Evolutionary conservation across 2,797 vertebrate genomes (phyloP), one percentile per base, ranked within the genome.

Genomic region (Miichthys miiuy): DNA sequence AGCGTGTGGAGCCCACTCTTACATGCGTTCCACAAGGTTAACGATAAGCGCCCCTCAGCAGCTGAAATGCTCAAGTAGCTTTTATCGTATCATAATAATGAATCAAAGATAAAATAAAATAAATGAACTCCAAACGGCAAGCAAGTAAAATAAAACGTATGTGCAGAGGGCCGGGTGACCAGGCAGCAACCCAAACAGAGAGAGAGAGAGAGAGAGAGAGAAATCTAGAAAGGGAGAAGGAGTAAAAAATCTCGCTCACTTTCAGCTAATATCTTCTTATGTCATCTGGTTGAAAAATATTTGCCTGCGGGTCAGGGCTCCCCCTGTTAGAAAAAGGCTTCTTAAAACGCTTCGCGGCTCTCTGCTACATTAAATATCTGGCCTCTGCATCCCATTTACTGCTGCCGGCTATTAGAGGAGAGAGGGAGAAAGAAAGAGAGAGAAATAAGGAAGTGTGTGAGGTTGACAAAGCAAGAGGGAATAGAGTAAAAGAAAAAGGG

Each of bases 21-120:
- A 91, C 88, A 87, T 79, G 89, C 91, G 93, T 95, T 96, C 92
- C 94, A 93, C 95, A 95, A 96, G 95, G 95, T 96, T 96, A 96
- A 96, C 95, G 95, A 96, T 95, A 95, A 95, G 92, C 93, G 94
- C 93, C 93, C 93, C 87, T 91, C 91, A 89, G 93, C 92, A 93
- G 93, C 93, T 92, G 94, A 95, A 95, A 96, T 95, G 95, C 95
- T 95, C 95, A 96, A 96, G 94, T 95, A 96, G 95, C 94, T 96
- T 96, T 96, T 96, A 96, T 96, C 94, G 94, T 96, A 95, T 96
- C 95, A 95, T 96, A 95, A 96, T 96, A 95, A 96, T 96, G 94
- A 96, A 96, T 96, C 95, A 96, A 94, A 96, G 95, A 95, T 96
- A 95, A 96, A 95, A 95, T 95, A 95, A 96, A 96, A 96, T 94